Base-by-base conservation (phyloP, 2,888 invertebrate species). In the Dimorphilus gyrociliatus region DNA sequence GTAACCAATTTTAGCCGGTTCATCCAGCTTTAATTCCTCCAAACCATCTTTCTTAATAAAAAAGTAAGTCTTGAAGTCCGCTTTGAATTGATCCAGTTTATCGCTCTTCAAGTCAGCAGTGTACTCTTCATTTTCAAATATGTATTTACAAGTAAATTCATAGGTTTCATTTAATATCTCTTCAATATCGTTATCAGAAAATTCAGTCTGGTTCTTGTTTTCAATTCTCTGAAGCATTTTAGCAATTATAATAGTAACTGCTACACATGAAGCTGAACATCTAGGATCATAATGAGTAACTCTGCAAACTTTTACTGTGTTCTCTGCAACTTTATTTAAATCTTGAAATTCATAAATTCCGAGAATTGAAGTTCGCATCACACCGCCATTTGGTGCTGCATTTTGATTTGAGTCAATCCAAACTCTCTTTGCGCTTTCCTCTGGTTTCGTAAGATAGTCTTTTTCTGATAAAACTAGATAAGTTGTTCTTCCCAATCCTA, bases 231-330 rank as follows among this genome's bases (percentile, higher is more conserved):
- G 51, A 26, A 55, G 32, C 46, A 56, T 45, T 23, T 52, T 31
- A 3, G 55, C 48, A 23, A 56, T 45, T 7, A 50, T 47, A 12
- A 46, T 44, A 8, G 52, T 43, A 26, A 56, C 49, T 7, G 56
- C 56, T 23, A 56, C 51, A 44, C 51, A 53, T 2, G 51, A 52
- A n/a, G 56, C 54, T 34, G 47, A 45, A 36, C 56, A 56, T 29
- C 56, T 56, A 13, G 53, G 49, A 25, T 55, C 54, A 27, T 42
- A 40, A 34, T 55, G 55, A 15, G 54, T 52, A 5, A 45, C 40
- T 27, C 42, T 42, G 33, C 55, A 53, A 18, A 55, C 39, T 25
- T 47, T 45, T n/a, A 51, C 27, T 2, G 54, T 44, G 30, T 55
- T 52, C 29, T 50, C 44, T 27, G 49, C 54, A 17, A 57, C 53